Conservation (phyloP, 2,888 invertebrate genomes). For the Microctonus hyperodae region DNA sequence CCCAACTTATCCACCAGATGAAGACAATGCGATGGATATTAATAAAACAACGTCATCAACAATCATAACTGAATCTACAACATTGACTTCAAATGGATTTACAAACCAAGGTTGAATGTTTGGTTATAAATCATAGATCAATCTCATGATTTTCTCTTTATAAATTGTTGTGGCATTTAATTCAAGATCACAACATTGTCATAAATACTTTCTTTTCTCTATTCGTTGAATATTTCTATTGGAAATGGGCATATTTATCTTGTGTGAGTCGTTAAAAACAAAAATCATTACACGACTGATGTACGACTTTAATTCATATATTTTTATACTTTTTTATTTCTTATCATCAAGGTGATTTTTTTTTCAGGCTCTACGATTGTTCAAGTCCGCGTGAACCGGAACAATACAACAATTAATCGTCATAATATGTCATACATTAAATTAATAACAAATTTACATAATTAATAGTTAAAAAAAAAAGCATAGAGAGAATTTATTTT, state of each 20-base stretch:
- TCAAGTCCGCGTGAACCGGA: conserved; percentile 37
- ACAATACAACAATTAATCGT: conserved; percentile 14
- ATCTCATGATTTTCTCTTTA: neutral
- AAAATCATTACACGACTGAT: conserved; percentile 8
- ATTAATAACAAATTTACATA: neutral
- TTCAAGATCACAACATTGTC: neutral
- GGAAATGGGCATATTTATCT: neutral
- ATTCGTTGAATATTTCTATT: neutral
- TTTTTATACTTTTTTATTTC: neutral
- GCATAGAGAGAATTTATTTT: neutral
- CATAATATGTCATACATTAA: neutral
- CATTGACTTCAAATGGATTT: conserved; percentile 27
- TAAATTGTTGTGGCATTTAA: neutral
- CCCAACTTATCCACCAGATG: conserved; percentile 73
- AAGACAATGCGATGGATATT: conserved; percentile 52
- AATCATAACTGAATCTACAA: conserved; percentile 38
- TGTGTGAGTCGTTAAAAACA: neutral
- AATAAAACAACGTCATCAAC: conserved; percentile 36
- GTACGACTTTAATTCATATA: neutral
- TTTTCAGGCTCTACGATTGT: neutral
- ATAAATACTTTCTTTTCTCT: neutral
- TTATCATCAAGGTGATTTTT: neutral
- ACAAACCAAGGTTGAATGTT: neutral
- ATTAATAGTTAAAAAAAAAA: too few species aligned
- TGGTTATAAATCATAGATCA: neutral